These are phyloP conservation scores for Dryoscopus gambensis DNA, from an alignment of 2,113 vertebrate genomes.

Conservation along the genomic window DNA sequence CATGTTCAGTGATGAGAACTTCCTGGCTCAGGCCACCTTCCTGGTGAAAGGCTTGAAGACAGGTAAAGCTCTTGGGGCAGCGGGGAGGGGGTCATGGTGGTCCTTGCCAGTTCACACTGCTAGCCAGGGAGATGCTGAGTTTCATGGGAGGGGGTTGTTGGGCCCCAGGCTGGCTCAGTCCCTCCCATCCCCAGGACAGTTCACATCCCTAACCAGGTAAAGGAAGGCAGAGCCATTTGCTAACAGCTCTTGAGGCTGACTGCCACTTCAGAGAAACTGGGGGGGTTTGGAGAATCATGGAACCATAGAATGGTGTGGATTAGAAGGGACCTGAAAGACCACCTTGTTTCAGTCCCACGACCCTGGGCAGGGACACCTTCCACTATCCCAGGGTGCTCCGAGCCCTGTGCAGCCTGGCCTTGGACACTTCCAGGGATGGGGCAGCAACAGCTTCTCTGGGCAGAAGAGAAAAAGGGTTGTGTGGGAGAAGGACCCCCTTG, in stretches of 20 bases:
- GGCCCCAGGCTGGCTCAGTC: background rate
- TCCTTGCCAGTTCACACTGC: background rate
- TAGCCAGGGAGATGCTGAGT: background rate
- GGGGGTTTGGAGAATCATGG: background rate
- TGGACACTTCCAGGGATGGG: background rate
- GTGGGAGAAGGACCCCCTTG: background rate
- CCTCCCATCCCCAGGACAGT: background rate
- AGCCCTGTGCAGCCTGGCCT: background rate
- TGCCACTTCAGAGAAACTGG: background rate
- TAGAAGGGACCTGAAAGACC: background rate
- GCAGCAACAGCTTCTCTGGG: background rate
- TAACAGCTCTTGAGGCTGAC: background rate
- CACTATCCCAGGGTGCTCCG: accelerated
- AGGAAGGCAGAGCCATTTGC: background rate
- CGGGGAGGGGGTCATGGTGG: accelerated
- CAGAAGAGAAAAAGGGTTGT: background rate
- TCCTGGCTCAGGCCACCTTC: conserved; percentile 95
- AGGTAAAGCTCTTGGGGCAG: conserved; percentile 57
- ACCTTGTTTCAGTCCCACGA: background rate
- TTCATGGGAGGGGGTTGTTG: background rate
- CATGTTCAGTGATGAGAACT: conserved; percentile 99
- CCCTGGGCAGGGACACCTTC: background rate
- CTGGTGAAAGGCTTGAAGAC: conserved; percentile 90
- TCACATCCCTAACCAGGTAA: background rate
- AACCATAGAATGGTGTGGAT: background rate